A percentile compares a stretch with the other conserved stretches of the same genome.
phyloP scores from a whole-genome alignment of 2,888 invertebrate genomes.

The Eremobia ochroleuca region DNA sequence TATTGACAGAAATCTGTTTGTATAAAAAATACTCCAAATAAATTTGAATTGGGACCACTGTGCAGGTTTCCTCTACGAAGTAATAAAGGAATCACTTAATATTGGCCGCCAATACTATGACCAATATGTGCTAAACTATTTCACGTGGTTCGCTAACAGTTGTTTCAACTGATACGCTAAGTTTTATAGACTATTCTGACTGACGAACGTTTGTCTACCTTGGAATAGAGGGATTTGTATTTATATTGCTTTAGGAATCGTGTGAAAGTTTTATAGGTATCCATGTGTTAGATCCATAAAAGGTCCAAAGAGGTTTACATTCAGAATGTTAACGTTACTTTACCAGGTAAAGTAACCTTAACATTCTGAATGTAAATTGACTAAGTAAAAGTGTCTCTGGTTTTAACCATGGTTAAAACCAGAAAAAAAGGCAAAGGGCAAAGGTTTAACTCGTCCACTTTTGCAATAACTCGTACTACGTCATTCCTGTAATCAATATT shows the following conservation, averaged over 20 bases:
- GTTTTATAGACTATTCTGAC: constrained; percentile 49
- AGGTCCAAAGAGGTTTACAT: too few relatives aligned
- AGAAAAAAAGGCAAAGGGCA: too few relatives aligned
- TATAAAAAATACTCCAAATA: background rate
- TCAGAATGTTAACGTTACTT: too few relatives aligned
- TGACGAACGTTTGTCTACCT: constrained; percentile 31
- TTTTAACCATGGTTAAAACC: background rate
- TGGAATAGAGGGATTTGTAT: constrained; percentile 23
- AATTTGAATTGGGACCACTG: background rate
- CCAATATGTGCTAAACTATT: constrained; percentile 56
- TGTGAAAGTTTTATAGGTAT: constrained; percentile 12
- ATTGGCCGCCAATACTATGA: constrained; percentile 13
- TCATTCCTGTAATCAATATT: constrained; percentile 10
- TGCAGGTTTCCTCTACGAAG: background rate
- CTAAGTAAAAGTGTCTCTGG: background rate
- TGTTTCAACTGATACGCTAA: constrained; percentile 41
- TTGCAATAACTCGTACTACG: background rate
- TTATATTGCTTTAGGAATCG: constrained; percentile 49
- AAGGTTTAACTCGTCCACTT: background rate
- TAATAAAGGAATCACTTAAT: constrained; percentile 8
- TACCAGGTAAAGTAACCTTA: too few relatives aligned
- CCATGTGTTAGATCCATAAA: background rate
- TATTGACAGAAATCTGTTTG: background rate
- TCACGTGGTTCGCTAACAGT: constrained; percentile 52
- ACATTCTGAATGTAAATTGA: too few relatives aligned